Evolutionary conservation across 2,888 invertebrate genomes (phyloP), one percentile per base, ranked within the genome.

Genomic region (Nomada hirtipes): DNA sequence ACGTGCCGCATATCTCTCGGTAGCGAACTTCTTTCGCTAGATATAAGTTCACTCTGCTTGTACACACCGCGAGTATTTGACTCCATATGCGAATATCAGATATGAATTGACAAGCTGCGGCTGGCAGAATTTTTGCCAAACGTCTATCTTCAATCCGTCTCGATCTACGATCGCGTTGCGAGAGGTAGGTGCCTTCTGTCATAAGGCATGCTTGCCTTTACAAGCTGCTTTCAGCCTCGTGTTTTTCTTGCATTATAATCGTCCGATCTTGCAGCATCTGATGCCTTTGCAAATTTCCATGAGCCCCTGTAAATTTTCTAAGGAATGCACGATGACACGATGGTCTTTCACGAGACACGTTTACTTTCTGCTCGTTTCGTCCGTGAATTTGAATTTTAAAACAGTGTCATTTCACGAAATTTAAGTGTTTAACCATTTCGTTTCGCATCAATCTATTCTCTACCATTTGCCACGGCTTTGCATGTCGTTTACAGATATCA

Each of bases 1-100:
- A 87, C 88, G 90, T 89, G 91, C 91, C 88, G 91, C 86, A 89
- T 90, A 86, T 86, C 86, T 72, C 85, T 80, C 53, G n/a, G 50
- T 82, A 86, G 76, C 71, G 70, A 86, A 78, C 85, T 82, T 83
- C 76, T 77, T 83, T 77, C 74, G 85, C 86, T 88, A 88, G 89
- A 70, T 78, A 69, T 57, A 73, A 68, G 57, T 72, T 75, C 75
- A 47, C 55, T 26, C 50, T 29, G 70, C 64, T 71, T 55, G 23
- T 47, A 61, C 44, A 59, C 61, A 55, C 76, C 68, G 65, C 74
- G 71, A 78, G 44, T 72, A 82, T 85, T 82, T 53, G n/a, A 79
- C 20, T 79, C 57, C 50, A 59, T 74, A 26, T 29, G 23, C 15
- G 63, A 72, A 23, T 10, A 69, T 60, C 74, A 79, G 77, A 64